phyloP scores from a whole-genome alignment of 2,888 invertebrate species.

The Torymus auratus region DNA sequence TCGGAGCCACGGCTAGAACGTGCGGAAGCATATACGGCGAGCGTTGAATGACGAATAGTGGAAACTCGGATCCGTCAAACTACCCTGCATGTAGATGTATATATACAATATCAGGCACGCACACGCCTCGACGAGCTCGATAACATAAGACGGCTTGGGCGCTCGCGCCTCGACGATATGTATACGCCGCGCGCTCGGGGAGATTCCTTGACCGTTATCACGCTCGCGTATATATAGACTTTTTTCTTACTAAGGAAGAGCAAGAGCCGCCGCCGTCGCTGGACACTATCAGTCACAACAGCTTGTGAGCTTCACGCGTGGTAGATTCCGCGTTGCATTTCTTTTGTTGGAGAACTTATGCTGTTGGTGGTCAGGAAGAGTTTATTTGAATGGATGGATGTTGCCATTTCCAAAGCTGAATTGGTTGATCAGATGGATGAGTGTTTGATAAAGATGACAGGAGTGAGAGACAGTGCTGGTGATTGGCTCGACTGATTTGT shows the following conservation, averaged over 20 bases:
- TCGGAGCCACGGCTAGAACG: no score
- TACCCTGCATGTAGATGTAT: not conserved
- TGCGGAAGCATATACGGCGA: not conserved
- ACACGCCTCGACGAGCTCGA: constrained; percentile 1
- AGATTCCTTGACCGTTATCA: constrained; percentile 51
- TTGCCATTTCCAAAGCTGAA: no score
- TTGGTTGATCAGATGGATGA: not conserved
- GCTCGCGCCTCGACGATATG: constrained; percentile 7
- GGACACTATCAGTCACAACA: no score
- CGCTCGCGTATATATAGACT: not conserved
- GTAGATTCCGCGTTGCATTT: not conserved
- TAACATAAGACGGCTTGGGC: not conserved
- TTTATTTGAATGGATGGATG: no score
- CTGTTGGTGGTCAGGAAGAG: no score
- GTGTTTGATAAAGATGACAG: not conserved
- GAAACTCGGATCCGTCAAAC: not conserved
- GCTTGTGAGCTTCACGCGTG: no score
- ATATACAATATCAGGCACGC: no score
- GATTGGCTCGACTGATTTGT: constrained; percentile 8
- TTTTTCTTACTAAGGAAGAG: constrained; percentile 21
- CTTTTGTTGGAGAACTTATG: not conserved
- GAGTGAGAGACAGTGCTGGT: no score
- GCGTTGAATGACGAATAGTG: not conserved
- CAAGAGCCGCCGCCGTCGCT: not conserved
- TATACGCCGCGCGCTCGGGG: constrained; percentile 3